A percentile compares a stretch with the other conserved stretches of the same genome.
Conservation (phyloP, 2,888 invertebrate species). For the Tetragonula carbonaria region DNA sequence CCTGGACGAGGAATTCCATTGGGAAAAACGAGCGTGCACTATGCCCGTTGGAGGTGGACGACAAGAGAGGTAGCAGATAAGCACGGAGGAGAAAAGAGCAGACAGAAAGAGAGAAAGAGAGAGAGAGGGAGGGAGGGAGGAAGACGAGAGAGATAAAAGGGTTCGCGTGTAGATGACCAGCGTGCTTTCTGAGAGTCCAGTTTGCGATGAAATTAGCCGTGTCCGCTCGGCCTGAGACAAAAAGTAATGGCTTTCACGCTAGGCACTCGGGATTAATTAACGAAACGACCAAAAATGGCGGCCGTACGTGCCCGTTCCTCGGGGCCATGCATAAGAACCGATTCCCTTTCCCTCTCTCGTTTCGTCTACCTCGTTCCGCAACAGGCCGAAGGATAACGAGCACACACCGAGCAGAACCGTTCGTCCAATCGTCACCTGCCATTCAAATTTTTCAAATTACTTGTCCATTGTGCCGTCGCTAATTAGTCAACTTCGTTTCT, state of each 20-base stretch:
- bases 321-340: constrained; percentile 41
- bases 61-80: constrained; percentile 29
- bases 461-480: not conserved
- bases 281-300: constrained; percentile 77
- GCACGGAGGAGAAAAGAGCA: not conserved
- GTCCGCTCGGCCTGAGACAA: constrained; percentile 66
- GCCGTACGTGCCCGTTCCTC: constrained; percentile 51
- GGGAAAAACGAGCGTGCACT: constrained; percentile 44
- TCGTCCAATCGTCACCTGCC: constrained; percentile 50
- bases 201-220: constrained; percentile 74
- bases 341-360: constrained; percentile 40
- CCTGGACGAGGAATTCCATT: constrained; percentile 46
- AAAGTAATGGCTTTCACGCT: constrained; percentile 80
- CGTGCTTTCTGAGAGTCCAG: constrained; percentile 61
- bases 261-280: constrained; percentile 78
- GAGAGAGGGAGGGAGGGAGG: not conserved
- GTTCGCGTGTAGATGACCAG: constrained; percentile 68
- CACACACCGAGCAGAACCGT: not conserved
- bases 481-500: not conserved
- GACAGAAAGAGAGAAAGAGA: not conserved
- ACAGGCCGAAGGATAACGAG: constrained; percentile 30
- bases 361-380: not conserved
- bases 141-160: constrained; percentile 55
- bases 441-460: constrained; percentile 44
- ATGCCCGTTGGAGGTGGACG: not conserved